Conservation (phyloP, 2,113 vertebrate genomes). For the Dromaius novaehollandiae region DNA sequence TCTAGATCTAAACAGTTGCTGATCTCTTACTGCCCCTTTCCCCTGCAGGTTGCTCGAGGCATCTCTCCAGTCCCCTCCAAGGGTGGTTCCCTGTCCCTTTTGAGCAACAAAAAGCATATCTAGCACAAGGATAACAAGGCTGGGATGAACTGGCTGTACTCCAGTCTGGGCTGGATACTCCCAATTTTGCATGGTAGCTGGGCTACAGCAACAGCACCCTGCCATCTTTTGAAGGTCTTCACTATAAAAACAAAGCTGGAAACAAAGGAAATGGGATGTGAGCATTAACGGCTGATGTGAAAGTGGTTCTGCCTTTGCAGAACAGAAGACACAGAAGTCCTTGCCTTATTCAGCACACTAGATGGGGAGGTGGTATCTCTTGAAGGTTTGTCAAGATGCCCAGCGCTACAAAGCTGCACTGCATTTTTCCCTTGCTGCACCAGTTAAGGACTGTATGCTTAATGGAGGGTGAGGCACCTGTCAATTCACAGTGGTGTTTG, state of each 20-base stretch:
- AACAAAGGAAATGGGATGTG: rapidly evolving
- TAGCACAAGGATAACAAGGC: not conserved
- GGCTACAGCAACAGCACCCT: not conserved
- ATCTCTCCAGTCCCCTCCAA: not conserved
- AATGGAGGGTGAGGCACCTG: not conserved
- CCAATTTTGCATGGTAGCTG: not conserved
- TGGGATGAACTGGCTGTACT: not conserved
- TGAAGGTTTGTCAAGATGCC: not conserved
- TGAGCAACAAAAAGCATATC: not conserved
- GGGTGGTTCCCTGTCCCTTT: not conserved
- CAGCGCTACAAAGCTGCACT: not conserved
- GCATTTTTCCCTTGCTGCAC: not conserved
- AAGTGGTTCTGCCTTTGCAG: not conserved
- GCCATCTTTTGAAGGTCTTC: not conserved
- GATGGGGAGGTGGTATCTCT: not conserved
- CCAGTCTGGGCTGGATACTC: not conserved
- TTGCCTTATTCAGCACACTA: not conserved
- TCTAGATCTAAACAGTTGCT: conserved; percentile 1
- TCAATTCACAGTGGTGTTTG: not conserved
- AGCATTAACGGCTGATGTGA: not conserved
- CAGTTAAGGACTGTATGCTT: not conserved
- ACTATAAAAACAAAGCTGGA: not conserved
- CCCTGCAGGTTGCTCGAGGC: not conserved
- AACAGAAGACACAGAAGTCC: not conserved
- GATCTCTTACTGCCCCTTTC: not conserved